These are phyloP conservation scores for Folsomia candida DNA, from an alignment of 2,888 invertebrate genomes.

Conservation along the genomic window DNA sequence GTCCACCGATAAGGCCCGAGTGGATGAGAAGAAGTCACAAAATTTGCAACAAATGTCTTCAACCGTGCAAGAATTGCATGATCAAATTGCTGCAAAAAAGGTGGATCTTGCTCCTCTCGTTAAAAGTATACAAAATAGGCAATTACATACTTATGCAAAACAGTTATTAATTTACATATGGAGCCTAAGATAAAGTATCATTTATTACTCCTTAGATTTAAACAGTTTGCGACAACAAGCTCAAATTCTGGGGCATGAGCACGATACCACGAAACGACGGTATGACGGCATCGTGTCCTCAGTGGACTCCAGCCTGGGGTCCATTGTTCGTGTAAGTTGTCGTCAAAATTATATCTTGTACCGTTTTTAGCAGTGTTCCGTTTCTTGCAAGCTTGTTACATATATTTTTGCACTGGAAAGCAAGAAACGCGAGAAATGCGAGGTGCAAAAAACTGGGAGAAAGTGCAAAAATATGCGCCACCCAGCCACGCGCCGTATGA, in stretches of 20 bases:
- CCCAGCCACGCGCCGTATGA: no score
- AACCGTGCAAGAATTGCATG: slow-evolving; percentile 58
- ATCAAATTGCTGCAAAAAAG: slow-evolving; percentile 64
- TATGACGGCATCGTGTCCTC: slow-evolving; percentile 66
- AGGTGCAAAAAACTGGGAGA: no score
- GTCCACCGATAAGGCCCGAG: slow-evolving; percentile 58
- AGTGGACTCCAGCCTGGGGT: slow-evolving; percentile 59
- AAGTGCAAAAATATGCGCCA: no score
- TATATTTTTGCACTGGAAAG: no score
- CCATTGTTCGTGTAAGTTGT: slow-evolving; percentile 57
- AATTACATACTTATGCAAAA: slow-evolving; percentile 1
- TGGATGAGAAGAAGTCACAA: slow-evolving; percentile 59
- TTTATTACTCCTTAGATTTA: slow-evolving; percentile 56
- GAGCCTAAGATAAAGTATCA: slow-evolving; percentile 1
- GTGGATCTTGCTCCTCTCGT: slow-evolving; percentile 62
- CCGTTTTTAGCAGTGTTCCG: no score
- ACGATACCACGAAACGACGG: slow-evolving; percentile 66
- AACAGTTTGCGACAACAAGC: slow-evolving; percentile 66
- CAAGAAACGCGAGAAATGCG: no score
- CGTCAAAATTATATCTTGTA: no score
- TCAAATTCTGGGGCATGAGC: slow-evolving; percentile 65
- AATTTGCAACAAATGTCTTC: slow-evolving; percentile 60
- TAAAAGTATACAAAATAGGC: slow-evolving; percentile 52
- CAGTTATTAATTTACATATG: neutral
- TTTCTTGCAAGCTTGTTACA: no score